Evolutionary conservation across 23 tunicate species (phyloP).

Genomic region (Styela plicata): DNA sequence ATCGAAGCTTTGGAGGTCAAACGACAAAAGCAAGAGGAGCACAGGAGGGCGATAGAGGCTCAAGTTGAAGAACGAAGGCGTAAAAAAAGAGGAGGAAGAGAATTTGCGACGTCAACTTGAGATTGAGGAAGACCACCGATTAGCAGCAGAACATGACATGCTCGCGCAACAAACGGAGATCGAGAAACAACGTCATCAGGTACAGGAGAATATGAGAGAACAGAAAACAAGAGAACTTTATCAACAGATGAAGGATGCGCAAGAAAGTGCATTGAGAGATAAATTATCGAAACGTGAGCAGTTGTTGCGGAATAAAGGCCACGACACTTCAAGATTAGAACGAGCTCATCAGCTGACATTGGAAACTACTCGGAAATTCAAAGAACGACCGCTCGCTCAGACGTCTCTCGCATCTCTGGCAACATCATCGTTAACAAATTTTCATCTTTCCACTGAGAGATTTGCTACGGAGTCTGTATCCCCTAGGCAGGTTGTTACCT

Average conservation of each 20-base stretch:
- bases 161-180: constrained; percentile 54
- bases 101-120: constrained; percentile 39
- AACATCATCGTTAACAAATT: background rate
- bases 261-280: constrained; percentile 73
- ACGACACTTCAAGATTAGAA: constrained; percentile 89
- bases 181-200: constrained; percentile 58
- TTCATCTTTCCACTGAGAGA: background rate
- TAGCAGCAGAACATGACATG: constrained; percentile 47
- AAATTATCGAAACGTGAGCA: constrained; percentile 62
- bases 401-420: background rate
- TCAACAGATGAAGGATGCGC: constrained; percentile 83
- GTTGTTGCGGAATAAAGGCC: constrained; percentile 49
- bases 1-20: constrained; percentile 74
- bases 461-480: background rate
- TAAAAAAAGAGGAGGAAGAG: constrained; percentile 51
- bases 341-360: constrained; percentile 38
- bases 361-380: background rate
- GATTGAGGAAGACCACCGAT: constrained; percentile 52
- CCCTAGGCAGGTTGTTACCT: background rate
- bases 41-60: constrained; percentile 40
- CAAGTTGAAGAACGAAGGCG: constrained; percentile 60
- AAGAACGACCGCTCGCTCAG: background rate
- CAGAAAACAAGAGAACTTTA: constrained; percentile 68
- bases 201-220: constrained; percentile 75
- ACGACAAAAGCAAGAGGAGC: constrained; percentile 76